Evolutionary conservation across 2,113 vertebrate genomes (phyloP).

Genomic region (Mobula hypostoma): DNA sequence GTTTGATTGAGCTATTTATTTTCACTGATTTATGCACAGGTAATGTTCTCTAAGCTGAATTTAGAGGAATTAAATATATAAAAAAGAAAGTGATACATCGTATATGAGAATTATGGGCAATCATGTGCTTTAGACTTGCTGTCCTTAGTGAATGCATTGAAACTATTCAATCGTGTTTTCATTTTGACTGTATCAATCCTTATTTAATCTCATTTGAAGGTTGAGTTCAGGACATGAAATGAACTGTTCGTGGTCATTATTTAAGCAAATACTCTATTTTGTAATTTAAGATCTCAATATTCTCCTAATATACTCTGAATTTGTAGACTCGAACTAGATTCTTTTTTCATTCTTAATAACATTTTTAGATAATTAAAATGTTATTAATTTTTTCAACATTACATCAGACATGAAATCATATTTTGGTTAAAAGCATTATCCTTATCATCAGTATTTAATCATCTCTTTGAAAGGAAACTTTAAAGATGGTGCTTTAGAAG

Average conservation of each 20-base stretch:
- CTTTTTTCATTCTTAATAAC: background rate
- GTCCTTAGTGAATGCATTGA: background rate
- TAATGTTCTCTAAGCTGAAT: background rate
- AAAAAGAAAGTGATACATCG: background rate
- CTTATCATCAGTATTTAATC: constrained; percentile 1
- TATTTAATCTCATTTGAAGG: background rate
- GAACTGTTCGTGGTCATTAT: background rate
- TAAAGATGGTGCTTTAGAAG: background rate
- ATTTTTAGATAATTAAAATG: background rate
- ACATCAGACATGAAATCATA: constrained; percentile 8
- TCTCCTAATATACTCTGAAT: background rate
- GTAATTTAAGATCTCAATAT: background rate
- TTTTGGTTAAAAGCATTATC: background rate
- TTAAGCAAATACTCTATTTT: background rate
- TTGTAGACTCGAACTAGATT: background rate
- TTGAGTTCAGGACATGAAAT: background rate
- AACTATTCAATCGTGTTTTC: background rate
- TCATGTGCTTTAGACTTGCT: background rate
- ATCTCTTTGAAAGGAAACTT: background rate
- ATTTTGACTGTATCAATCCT: background rate
- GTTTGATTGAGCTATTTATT: background rate
- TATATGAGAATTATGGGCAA: background rate
- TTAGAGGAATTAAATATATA: background rate
- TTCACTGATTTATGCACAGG: background rate
- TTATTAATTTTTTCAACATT: background rate